Evolutionary conservation across 2,797 vertebrate genomes (phyloP), one percentile per base, ranked within the genome.

Genomic region (Harpagifer antarcticus): DNA sequence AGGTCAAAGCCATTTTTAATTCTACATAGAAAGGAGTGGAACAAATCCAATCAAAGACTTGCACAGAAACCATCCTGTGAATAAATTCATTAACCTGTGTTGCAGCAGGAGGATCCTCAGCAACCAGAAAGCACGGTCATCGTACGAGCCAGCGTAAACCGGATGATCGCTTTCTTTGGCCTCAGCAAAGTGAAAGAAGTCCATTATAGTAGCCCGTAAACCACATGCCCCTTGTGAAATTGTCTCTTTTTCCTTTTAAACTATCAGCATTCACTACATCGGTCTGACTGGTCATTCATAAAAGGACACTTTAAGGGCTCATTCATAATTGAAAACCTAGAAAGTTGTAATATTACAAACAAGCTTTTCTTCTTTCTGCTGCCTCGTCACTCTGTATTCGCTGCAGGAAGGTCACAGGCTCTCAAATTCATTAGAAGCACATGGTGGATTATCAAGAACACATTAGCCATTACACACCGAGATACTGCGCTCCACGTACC

Each of bases 91-190:
- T 54, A 61, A 74, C 70, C 74, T 61, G 69, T 64, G 82, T 72
- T 58, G 43, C n/a, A 69, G 53, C 64, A 76, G 66, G 68, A 75
- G 47, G 61, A 49, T 67, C 74, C 15, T 66, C 20, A 4, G 59
- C 37, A 20, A 20, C 56, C 42, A 61, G 15, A 86, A 72, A 77
- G 68, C 78, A 76, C 54, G 60, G 70, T 65, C 73, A 79, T 59
- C 55, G 48, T 68, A 17, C 3, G 15, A 72, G 71, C 74, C 74
- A 78, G 67, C 45, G 73, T 83, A 88, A 90, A 91, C 84, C 85
- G 86, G 88, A 87, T 84, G 74, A 85, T 50, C 40, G 52, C 68
- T 82, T 78, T 83, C 76, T 89, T 85, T 84, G 80, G 82, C 65
- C 79, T 79, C 17, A 43, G 73, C 63, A 61, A 85, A 81, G 63